Evolutionary conservation across 2,797 vertebrate species (phyloP), one percentile per base, ranked within the genome.

Genomic region (Tadarida brasiliensis): DNA sequence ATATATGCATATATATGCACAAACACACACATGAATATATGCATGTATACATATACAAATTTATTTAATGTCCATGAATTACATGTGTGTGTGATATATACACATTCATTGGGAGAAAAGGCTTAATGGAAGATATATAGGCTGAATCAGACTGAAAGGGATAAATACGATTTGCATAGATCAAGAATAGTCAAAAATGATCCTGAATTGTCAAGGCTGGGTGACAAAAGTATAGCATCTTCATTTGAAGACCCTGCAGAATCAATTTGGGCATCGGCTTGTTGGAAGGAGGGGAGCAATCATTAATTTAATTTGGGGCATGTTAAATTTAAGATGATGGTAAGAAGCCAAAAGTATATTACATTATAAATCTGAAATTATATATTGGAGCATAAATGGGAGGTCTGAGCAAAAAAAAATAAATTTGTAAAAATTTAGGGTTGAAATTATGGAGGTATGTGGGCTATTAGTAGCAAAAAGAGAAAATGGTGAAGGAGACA

Each of bases 341-440:
- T 84, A 92, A 81, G 20, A 85, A 65, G 33, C 14, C 30, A 74
- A 70, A 82, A 56, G 7, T 24, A 3, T 61, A 70, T 65, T 56
- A 47, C 22, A 71, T 8, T 89, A 68, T 57, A 77, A 88, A 92
- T 74, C 47, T 77, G n/a, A 93, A 77, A 91, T 89, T 56, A 49
- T 11, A 59, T 17, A 12, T 3, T 71, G 14, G 11, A 91, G 1
- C 28, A 90, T 76, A n/a, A 71, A 76, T 16, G 20, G 7, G 24
- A 87, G 54, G 22, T 47, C 28, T 92, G 57, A 83, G 35, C 5
- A 71, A 88, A 83, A 33, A 65, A 56, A 2, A 9, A 67, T n/a
- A 83, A 2, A n/a, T 67, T 44, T 87, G 8, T 24, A 65, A 76
- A 88, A 49, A 17, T 1, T 47, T 56, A 26, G 17, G 2, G 2